Base-by-base conservation (phyloP, 2,113 vertebrate species). In the Corapipo altera region DNA sequence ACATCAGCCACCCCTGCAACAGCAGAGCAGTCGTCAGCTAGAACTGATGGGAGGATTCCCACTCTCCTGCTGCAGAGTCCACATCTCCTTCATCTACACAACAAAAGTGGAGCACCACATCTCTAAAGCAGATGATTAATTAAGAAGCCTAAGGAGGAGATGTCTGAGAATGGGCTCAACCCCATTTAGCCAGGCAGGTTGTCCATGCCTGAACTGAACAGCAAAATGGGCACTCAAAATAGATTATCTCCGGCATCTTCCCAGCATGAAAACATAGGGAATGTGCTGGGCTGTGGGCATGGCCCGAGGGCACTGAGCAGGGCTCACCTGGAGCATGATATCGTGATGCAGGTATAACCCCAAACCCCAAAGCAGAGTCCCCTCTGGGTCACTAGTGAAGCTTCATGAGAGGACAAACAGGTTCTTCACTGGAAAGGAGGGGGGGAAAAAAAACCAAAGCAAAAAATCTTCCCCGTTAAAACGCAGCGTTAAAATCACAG, bases 11-110 rank as follows among this genome's bases (percentile, higher is more conserved):
- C 70, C 33, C 32, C 0, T 44, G 83, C 24, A 9, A 3, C 5
- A 22, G 89, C 70, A 64, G 27, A 12, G 3, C 11, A 1, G 9
- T 2, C 44, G 35, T 21, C 33, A 37, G 73, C 9, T 3, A 1
- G 28, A 55, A 33, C 59, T 23, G 51, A 3, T 1, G 12, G 66
- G 26, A 88, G 49, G 55, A 21, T 22, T 24, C 32, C 22, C 4
- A 1, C 49, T 44, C 0, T 8, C 24, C 33, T 12, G 23, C 9
- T 20, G 22, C 57, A 14, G 48, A 35, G 22, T 0, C 44, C 74
- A 21, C 43, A 32, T 66, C 76, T 37, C 15, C 58, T 23, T 51
- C 0, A 0, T 0, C 5, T 0, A 7, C 41, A 5, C 41, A 32
- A n/a, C 48, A 19, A 17, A n/a, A 59, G 17, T 0, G 7, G 3